Evolutionary conservation across 2,888 invertebrate genomes (phyloP), one percentile per base, ranked within the genome.

Genomic region (Charanyca ferruginea): DNA sequence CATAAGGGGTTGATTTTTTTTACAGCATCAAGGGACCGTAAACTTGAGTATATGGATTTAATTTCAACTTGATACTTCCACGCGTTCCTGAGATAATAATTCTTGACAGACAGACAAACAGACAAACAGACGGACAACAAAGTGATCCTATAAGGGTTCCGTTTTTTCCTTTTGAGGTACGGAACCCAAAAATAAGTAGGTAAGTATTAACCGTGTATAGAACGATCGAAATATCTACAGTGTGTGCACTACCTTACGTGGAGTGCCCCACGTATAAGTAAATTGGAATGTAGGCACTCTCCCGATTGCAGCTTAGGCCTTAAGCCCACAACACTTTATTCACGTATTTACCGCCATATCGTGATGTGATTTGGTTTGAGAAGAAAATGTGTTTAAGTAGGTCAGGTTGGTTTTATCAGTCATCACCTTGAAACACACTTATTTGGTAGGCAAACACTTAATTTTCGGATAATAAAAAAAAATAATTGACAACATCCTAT

Each of bases 301-400:
- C 25, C 65, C 65, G 65, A 74, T 74, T 61, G 74, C 52, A 60
- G 65, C 60, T 70, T 47, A 63, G 66, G 45, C 55, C 41, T 55
- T 32, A 61, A 75, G 60, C 73, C 48, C 18, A 54, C 45, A 22
- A 47, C 42, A 38, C 66, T 77, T 66, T 77, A 77, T 66, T 66
- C 45, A 55, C 57, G 38, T 57, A 52, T 55, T 61, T 67, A 53
- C 41, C 38, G 53, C 23, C 41, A 25, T 32, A 22, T 28, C 47
- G 35, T 74, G 45, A 54, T 68, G 61, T 57, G 62, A 68, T 62
- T 61, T 41, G 32, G 9, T 75, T 75, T 9, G 48, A 49, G 53
- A 41, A 25, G 20, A 48, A 49, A 53, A 41, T n/a, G 6, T 42
- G 38, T 64, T 38, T 13, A 16, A 38, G 23, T 22, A 32, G n/a